Evolutionary conservation across 2,113 vertebrate genomes (phyloP), one percentile per base, ranked within the genome.

Genomic region (Vireo altiloquus): DNA sequence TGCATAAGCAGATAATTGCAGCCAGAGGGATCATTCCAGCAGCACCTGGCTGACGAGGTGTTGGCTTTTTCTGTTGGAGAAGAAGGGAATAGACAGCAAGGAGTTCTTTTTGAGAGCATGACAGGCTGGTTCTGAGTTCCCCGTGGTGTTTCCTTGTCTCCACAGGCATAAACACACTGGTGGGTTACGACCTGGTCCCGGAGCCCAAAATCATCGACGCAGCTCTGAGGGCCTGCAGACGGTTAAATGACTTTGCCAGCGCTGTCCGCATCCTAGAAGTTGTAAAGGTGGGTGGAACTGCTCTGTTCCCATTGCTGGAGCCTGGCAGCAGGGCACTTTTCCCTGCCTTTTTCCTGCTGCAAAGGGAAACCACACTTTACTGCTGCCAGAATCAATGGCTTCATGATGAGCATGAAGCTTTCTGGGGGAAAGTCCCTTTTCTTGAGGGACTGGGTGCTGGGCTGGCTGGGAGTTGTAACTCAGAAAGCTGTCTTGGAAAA

Each of bases 161-260:
- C 35, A 44, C 94, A 99, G 99, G 99, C 44, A 98, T 99, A 97
- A 99, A 99, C 96, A 99, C 99, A 0, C 97, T 99, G 65, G 98
- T 99, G 82, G 98, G 98, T n/a, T 99, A 99, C 15, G 99, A 99
- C 96, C 97, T 99, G 96, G 99, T 99, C 93, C 99, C 99, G 3
- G 99, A 99, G 96, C 99, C 99, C 92, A 99, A 99, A 96, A 99
- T 99, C 91, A 95, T 99, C 2, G 99, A 99, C n/a, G 99, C 99
- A 42, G 99, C 99, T 47, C 97, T 99, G 92, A 96, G 98, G 94
- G 99, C 99, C 11, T 99, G 99, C 97, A 97, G 99, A 87, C 98
- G 99, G 96, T 96, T 99, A 98, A 98, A 99, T 9, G 99, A 99
- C 97, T 97, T 99, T 83, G 99, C 99, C 96, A 99, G 98, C 49